These are phyloP conservation scores for Lucinisca nassula DNA, from an alignment of 2,888 invertebrate genomes.

Conservation along the genomic window DNA sequence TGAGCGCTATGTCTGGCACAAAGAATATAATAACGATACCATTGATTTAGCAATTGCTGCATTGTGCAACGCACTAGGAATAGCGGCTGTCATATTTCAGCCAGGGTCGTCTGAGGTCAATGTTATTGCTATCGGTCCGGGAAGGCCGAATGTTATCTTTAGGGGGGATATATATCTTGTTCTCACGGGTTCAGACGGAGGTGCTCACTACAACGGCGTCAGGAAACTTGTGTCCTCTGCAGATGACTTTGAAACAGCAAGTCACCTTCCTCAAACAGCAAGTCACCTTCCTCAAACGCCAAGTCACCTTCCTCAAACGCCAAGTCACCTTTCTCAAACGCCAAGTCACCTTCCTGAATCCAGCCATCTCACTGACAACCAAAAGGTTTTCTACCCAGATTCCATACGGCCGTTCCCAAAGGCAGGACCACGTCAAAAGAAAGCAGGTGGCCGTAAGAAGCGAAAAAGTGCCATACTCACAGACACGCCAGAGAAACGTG, in stretches of 20 bases:
- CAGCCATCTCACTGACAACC: not conserved
- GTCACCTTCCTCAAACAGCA: too few species aligned
- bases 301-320: too few species aligned
- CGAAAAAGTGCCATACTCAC: constrained; percentile 50
- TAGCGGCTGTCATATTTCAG: constrained; percentile 42
- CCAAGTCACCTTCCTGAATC: not conserved
- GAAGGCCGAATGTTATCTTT: constrained; percentile 33
- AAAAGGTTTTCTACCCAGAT: constrained; percentile 40
- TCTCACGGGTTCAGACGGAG: constrained; percentile 40
- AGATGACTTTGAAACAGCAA: too few species aligned
- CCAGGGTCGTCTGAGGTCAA: constrained; percentile 23
- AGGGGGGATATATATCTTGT: constrained; percentile 52
- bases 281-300: too few species aligned
- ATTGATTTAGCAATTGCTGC: constrained; percentile 40
- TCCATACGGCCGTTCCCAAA: constrained; percentile 49
- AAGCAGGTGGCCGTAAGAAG: constrained; percentile 42
- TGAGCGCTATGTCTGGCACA: constrained; percentile 40
- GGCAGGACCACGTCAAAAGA: constrained; percentile 35
- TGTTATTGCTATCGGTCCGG: constrained; percentile 43
- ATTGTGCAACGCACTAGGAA: constrained; percentile 44
- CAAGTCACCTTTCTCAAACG: too few species aligned
- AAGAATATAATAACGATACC: constrained; percentile 52
- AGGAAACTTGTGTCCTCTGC: constrained; percentile 20
- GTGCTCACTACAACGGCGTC: constrained; percentile 48
- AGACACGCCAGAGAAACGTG: constrained; percentile 38